Base-by-base conservation (phyloP, 2,797 vertebrate species). In the Catamblyrhynchus diadema region DNA sequence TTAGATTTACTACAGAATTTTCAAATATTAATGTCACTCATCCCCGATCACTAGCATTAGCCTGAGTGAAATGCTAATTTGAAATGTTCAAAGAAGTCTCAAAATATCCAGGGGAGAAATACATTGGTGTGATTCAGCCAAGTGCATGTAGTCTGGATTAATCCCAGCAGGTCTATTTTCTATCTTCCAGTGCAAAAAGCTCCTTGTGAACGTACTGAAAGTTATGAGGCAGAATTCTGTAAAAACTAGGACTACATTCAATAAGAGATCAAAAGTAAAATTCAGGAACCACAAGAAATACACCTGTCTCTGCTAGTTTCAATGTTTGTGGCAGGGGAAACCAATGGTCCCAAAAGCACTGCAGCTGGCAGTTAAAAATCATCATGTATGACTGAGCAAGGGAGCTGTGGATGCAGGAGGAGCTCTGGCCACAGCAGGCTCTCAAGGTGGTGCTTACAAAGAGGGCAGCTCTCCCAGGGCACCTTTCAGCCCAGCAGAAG, bases 1-100 rank as follows among this genome's bases (percentile, higher is more conserved):
- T 90, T 73, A 91, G 41, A 62, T 81, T 77, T 87, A 88, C 44
- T 44, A 83, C 62, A 37, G 41, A 88, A 79, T 50, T 71, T 95
- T 80, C 60, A 77, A 67, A 75, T 42, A 69, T 56, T 82, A 79
- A 82, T 0, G 4, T 71, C 74, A 86, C 47, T 94, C 77, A 74
- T 56, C 28, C 21, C 30, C 47, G 65, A 18, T 53, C 77, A 57
- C 74, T 67, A 41, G 45, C 56, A 78, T 73, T 53, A 81, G 56
- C 45, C 62, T 39, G 51, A 85, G 65, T 12, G 35, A 88, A 84
- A 83, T 53, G 62, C 45, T 90, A 59, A 86, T 74, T 81, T 73
- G 33, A 61, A 90, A 25, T 0, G 4, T 86, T 89, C 86, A 86
- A 56, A 90, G 88, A 59, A 47, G 37, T 25, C 71, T 85, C 75